A percentile compares a stretch with the other conserved stretches of the same genome.
phyloP scores from a whole-genome alignment of 2,113 vertebrate genomes.

The Eleginops maclovinus region DNA sequence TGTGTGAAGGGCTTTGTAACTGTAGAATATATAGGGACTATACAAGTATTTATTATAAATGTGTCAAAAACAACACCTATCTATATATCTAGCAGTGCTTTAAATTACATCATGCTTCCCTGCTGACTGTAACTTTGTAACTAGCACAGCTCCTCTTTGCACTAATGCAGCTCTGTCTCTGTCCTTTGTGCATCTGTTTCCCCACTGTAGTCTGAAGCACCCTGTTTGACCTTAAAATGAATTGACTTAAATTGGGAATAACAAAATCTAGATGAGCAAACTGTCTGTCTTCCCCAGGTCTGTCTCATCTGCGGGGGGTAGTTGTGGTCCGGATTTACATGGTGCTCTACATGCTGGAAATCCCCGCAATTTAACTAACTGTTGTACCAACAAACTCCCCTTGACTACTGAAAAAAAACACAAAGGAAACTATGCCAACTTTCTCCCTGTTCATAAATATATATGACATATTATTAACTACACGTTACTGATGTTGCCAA shows the following conservation, averaged over 20 bases:
- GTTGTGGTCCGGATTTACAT: slow-evolving; percentile 62
- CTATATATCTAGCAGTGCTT: background rate
- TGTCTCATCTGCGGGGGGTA: slow-evolving; percentile 30
- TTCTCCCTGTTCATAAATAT: slow-evolving; percentile 10
- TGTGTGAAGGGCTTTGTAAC: too few relatives aligned
- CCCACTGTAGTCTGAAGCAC: slow-evolving; percentile 34
- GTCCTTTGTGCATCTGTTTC: slow-evolving; percentile 4
- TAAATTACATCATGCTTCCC: background rate
- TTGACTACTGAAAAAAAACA: slow-evolving; percentile 21
- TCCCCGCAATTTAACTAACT: slow-evolving; percentile 70
- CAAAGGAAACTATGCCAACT: slow-evolving; percentile 7
- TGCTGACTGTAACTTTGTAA: background rate
- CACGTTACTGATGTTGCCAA: background rate
- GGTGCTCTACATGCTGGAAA: slow-evolving; percentile 78
- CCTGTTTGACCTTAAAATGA: slow-evolving; percentile 31
- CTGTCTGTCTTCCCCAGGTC: slow-evolving; percentile 19
- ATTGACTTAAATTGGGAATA: slow-evolving; percentile 17
- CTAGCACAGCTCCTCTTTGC: slow-evolving; percentile 1
- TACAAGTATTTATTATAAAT: too few relatives aligned
- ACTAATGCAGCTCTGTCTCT: background rate
- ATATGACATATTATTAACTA: slow-evolving; percentile 7
- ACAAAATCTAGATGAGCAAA: slow-evolving; percentile 9
- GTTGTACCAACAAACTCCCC: slow-evolving; percentile 47
- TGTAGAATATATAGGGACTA: too few relatives aligned
- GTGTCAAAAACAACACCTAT: slow-evolving; percentile 5